phyloP scores from a whole-genome alignment of 2,797 vertebrate species.

The Myotis myotis region DNA sequence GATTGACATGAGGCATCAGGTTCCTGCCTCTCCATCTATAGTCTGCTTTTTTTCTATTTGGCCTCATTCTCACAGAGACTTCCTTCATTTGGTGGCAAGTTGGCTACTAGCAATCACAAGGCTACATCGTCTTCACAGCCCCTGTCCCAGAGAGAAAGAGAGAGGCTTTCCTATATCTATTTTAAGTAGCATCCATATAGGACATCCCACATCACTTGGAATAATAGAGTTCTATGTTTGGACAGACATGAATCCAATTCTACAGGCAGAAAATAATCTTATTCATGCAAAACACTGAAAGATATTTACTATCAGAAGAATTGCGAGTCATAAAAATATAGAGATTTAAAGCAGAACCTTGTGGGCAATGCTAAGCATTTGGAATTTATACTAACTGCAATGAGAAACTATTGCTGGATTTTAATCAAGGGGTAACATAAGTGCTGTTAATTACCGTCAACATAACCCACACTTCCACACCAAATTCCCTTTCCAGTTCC shows the following conservation, averaged over 20 bases:
- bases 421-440: background rate
- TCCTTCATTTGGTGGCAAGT: background rate
- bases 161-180: background rate
- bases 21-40: background rate
- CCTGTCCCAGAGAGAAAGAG: background rate
- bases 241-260: background rate
- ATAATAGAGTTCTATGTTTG: background rate
- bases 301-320: background rate
- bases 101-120: background rate
- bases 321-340: background rate
- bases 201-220: background rate
- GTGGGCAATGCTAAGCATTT: background rate
- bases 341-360: slow-evolving; percentile 4
- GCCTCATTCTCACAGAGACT: background rate
- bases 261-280: background rate
- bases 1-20: background rate
- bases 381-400: background rate
- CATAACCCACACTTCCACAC: background rate
- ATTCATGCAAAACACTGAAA: background rate
- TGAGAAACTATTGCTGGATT: background rate
- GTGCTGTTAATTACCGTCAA: background rate
- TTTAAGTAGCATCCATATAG: background rate
- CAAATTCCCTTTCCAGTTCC: background rate
- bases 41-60: background rate
- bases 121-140: background rate